These are phyloP conservation scores for Passer domesticus DNA, from an alignment of 2,113 vertebrate species.

Conservation along the genomic window DNA sequence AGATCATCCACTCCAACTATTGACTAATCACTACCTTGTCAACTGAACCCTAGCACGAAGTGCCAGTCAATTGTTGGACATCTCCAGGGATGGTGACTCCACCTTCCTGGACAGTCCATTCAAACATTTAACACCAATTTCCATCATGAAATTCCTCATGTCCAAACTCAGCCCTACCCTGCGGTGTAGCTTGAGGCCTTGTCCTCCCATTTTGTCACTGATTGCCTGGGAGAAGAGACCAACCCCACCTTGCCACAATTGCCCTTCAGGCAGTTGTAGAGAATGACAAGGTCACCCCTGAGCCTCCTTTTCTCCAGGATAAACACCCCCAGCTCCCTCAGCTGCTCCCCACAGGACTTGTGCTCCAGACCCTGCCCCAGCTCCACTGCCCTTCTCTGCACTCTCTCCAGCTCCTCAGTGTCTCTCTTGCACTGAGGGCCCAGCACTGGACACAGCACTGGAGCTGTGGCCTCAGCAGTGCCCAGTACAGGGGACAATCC, in stretches of 20 bases:
- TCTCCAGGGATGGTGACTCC: rapidly evolving
- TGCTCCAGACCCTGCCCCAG: background rate
- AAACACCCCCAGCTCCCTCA: background rate
- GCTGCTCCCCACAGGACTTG: background rate
- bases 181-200: background rate
- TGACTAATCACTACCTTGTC: background rate
- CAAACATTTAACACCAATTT: background rate
- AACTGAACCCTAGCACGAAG: background rate
- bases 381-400: background rate
- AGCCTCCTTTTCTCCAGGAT: background rate
- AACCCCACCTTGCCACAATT: rapidly evolving
- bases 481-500: background rate
- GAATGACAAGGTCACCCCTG: rapidly evolving
- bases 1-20: background rate
- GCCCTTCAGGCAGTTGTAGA: rapidly evolving
- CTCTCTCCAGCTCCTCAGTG: background rate
- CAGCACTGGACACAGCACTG: background rate
- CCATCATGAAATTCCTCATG: background rate
- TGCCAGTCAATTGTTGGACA: background rate
- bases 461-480: background rate
- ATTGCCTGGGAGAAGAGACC: background rate
- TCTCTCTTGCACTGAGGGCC: background rate
- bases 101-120: background rate
- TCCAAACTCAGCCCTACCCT: background rate
- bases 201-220: background rate